Base-by-base conservation (phyloP, 2,888 invertebrate species). In the Nemotelus pantherinus region DNA sequence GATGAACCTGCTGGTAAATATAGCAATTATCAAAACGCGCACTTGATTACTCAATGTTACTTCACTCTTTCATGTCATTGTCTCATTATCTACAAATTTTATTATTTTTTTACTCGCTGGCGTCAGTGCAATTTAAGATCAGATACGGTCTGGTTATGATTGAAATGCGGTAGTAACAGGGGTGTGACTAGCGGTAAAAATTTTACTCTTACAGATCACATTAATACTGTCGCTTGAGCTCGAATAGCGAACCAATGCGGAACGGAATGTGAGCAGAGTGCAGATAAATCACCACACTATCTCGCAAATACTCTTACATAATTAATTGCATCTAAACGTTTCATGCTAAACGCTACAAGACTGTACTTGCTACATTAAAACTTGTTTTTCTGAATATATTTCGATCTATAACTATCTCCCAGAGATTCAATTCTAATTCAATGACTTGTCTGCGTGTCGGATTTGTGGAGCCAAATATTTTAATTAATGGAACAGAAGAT, bases 201-300 rank as follows among this genome's bases (percentile, higher is more conserved):
- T 44, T 65, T 9, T 43, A 45, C 10, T 10, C 44, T 25, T 65
- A 25, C 45, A n/a, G 3, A 10, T 25, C 5, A 63, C 10, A 44
- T 4, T n/a, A 65, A 44, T 71, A 6, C 3, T 71, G 71, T 50
- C 68, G 9, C 50, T 43, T 41, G 57, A 57, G 57, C n/a, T 55
- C 55, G 10, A 25, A 55, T 43, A 71, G 5, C 43, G 3, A 39
- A n/a, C 5, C 53, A 43, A 71, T 71, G 71, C 71, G 71, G 71
- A 71, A 57, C n/a, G 71, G 71, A 71, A 71, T 71, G 71, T 41
- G 53, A 25, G 43, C 43, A n/a, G 25, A 7, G 9, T 57, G 55
- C 41, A 71, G 44, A 57, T 71, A 57, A 71, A 25, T 43, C 43
- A 44, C 6, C 44, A 41, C 25, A 6, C 41, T 65, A 39, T 63